Percentiles rank a stretch among this genome's conserved stretches.
Evolutionary conservation across 2,113 vertebrate genomes (phyloP).

Genomic region (Xenopus tropicalis): DNA sequence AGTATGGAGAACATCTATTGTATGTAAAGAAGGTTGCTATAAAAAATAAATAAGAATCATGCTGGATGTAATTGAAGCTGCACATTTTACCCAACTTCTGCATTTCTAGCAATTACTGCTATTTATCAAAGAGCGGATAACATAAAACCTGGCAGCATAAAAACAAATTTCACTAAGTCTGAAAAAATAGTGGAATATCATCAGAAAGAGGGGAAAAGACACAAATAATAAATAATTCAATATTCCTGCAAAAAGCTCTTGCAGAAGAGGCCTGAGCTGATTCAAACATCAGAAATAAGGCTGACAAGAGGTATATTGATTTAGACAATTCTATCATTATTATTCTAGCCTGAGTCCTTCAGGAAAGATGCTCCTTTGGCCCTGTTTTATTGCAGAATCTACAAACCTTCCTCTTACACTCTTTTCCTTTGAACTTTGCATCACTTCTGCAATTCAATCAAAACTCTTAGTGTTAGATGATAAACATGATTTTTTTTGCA

Average conservation of each 20-base stretch:
- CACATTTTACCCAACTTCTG: slow-evolving; percentile 72
- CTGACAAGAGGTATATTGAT: slow-evolving; percentile 80
- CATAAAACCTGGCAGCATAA: slow-evolving; percentile 69
- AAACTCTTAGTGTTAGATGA: slow-evolving; percentile 51
- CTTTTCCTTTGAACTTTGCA: slow-evolving; percentile 61
- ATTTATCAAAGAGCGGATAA: slow-evolving; percentile 75
- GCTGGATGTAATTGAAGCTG: slow-evolving; percentile 71
- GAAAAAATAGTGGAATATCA: slow-evolving; percentile 49
- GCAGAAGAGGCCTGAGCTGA: slow-evolving; percentile 72
- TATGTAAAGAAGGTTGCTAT: slow-evolving; percentile 26
- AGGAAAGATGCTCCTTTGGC: slow-evolving; percentile 68
- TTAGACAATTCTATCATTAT: slow-evolving; percentile 82
- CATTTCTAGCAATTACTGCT: slow-evolving; percentile 72
- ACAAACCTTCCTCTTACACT: slow-evolving; percentile 59
- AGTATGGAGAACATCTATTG: slow-evolving; percentile 61
- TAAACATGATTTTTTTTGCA: slow-evolving; percentile 43
- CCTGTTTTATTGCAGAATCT: slow-evolving; percentile 66
- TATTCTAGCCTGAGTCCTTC: slow-evolving; percentile 71
- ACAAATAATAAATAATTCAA: slow-evolving; percentile 88
- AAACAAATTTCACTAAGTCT: slow-evolving; percentile 76
- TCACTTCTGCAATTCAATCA: slow-evolving; percentile 63
- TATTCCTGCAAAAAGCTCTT: slow-evolving; percentile 73
- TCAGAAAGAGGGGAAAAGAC: slow-evolving; percentile 67
- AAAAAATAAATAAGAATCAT: slow-evolving; percentile 53
- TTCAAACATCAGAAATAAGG: slow-evolving; percentile 78